Evolutionary conservation across 1,140 invertebrate species (phyloP), one percentile per base, ranked within the genome.

Genomic region (Octopus sinensis): DNA sequence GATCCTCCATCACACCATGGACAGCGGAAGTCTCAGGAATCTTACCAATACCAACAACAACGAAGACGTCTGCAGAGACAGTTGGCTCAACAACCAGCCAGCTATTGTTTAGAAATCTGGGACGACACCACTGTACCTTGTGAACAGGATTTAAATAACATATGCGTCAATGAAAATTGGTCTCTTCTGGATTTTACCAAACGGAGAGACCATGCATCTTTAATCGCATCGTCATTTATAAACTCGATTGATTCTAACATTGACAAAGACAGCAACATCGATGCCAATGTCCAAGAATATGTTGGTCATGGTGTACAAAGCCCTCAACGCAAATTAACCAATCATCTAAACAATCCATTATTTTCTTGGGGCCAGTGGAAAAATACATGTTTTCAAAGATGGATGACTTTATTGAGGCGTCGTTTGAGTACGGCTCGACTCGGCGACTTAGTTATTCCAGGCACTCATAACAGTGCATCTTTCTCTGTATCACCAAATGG

Each of bases 61-160:
- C 56, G 56, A 62, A 62, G 56, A 62, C 56, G 56, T 62, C 2
- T 62, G 9, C 56, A 62, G 30, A 73, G 13, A 73, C 9, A 73
- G 13, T 13, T 73, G 17, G 79, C 75, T 76, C 54, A 76, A 54
- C 30, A 17, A 30, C 79, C 53, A 83, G 76, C 9, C 54, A 82
- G 79, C 62, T 43, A 84, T 53, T 82, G 81, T 81, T 53, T 73
- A 5, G 17, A 73, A 13, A 13, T 73, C 13, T 73, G 68, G 68
- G 68, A 73, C 17, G 13, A 73, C 17, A n/a, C 68, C 1, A 73
- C 5, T 73, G 17, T 5, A 13, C 7, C 6, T 17, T 12, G 17
- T 5, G 71, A 83, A 73, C 30, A 56, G 81, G 54, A 17, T 82
- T 78, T 73, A 23, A 13, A 73, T 17, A 73, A 73, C 13, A 73